phyloP scores from a whole-genome alignment of 2,888 invertebrate genomes.

The Drosophila rubida region DNA sequence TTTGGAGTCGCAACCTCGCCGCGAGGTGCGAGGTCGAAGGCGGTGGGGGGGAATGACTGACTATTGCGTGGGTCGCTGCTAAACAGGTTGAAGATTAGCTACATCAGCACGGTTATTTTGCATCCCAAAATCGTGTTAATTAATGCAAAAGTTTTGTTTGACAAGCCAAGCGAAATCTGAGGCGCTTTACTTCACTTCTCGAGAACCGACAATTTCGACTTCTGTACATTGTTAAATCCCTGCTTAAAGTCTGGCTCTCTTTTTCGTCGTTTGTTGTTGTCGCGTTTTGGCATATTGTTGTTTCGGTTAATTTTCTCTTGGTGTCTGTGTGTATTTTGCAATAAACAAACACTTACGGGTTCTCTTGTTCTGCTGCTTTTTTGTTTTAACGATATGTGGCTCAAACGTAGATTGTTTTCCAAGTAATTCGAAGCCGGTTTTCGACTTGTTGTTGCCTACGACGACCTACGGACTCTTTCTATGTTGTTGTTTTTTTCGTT shows the following conservation, averaged over 20 bases:
- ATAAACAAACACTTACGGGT: conserved; percentile 70
- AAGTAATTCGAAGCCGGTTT: conserved; percentile 77
- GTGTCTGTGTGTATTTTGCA: conserved; percentile 53
- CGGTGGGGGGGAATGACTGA: not conserved
- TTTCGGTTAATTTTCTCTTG: conserved; percentile 30
- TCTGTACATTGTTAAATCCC: conserved; percentile 50
- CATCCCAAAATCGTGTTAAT: conserved; percentile 64
- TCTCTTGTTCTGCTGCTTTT: conserved; percentile 52
- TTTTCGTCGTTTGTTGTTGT: no score
- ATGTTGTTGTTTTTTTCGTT: not conserved
- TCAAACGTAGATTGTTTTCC: conserved; percentile 67
- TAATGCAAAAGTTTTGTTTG: conserved; percentile 59
- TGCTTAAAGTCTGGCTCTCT: conserved; percentile 38
- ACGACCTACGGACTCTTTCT: conserved; percentile 71
- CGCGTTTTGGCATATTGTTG: no score
- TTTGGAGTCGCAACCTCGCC: conserved; percentile 57
- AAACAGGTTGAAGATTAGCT: conserved; percentile 58
- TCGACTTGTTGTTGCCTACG: conserved; percentile 43
- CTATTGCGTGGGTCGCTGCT: conserved; percentile 58
- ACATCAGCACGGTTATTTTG: conserved; percentile 15
- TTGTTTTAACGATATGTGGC: conserved; percentile 34
- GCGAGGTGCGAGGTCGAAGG: conserved; percentile 1
- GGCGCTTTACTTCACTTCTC: not conserved
- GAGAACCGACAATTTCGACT: conserved; percentile 26
- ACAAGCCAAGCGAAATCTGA: conserved; percentile 23